Conservation (phyloP, 2,888 invertebrate genomes). For the Prosopocoilus inquinatus region DNA sequence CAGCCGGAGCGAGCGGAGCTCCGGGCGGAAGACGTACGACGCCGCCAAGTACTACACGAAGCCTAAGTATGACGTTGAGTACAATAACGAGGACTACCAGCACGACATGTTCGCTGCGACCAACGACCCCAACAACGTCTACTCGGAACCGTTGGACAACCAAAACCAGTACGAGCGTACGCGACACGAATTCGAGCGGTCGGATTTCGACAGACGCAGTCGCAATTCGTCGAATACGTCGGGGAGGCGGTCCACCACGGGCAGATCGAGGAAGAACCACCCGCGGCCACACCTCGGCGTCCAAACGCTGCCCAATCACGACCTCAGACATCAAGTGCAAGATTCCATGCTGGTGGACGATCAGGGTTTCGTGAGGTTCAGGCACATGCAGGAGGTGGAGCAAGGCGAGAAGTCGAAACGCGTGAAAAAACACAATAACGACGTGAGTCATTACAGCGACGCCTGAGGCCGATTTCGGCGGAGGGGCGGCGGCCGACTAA, state of each 20-base stretch:
- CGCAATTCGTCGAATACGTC: conserved; percentile 48
- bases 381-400: conserved; percentile 52
- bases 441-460: conserved; percentile 47
- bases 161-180: conserved; percentile 46
- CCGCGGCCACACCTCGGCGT: conserved; percentile 54
- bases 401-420: conserved; percentile 38
- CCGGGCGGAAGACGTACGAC: conserved; percentile 43
- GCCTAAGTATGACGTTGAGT: conserved; percentile 45
- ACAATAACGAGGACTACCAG: conserved; percentile 44
- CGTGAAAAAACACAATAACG: conserved; percentile 39
- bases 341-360: conserved; percentile 85
- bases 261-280: conserved; percentile 51
- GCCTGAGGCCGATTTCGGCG: conserved; percentile 27
- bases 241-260: conserved; percentile 45
- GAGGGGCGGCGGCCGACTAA: conserved; percentile 14
- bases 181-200: conserved; percentile 61
- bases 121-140: conserved; percentile 56
- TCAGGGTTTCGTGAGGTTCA: conserved; percentile 84
- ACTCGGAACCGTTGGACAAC: conserved; percentile 48
- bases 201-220: conserved; percentile 52
- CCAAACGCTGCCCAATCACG: conserved; percentile 59
- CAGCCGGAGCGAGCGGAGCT: conserved; percentile 39
- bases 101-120: conserved; percentile 36
- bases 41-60: conserved; percentile 46
- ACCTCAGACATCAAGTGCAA: conserved; percentile 57